A percentile compares a stretch with the other conserved stretches of the same genome.
These are phyloP conservation scores for Leptogaster cylindrica DNA, from an alignment of 2,888 invertebrate genomes.

Conservation along the genomic window DNA sequence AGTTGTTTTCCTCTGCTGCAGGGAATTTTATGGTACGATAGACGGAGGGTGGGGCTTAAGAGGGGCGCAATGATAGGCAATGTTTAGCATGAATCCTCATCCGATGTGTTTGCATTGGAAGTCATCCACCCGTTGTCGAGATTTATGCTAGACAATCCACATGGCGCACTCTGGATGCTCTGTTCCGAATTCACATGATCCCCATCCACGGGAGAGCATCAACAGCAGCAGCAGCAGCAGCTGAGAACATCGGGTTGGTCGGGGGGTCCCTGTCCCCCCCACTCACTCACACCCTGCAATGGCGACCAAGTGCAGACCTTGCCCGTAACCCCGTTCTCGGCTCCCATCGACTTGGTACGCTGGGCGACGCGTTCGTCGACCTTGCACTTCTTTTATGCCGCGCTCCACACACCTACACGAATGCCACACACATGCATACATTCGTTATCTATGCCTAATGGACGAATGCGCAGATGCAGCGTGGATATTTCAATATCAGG, in stretches of 20 bases:
- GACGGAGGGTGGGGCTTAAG: too few species aligned
- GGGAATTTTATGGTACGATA: too few species aligned
- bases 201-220: background rate
- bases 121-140: constrained; percentile 26
- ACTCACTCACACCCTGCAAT: constrained; percentile 3
- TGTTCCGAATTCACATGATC: background rate
- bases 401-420: constrained; percentile 27
- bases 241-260: background rate
- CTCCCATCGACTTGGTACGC: constrained; percentile 4
- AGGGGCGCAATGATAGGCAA: too few species aligned
- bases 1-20: too few species aligned
- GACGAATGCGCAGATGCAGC: constrained; percentile 34
- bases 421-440: background rate
- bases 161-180: constrained; percentile 6
- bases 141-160: constrained; percentile 30
- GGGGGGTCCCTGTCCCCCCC: background rate
- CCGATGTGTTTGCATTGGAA: constrained; percentile 30
- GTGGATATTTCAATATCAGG: constrained; percentile 32
- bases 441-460: constrained; percentile 6
- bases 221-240: background rate
- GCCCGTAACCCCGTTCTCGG: constrained; percentile 8
- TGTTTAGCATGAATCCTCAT: constrained; percentile 29
- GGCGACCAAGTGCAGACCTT: constrained; percentile 19
- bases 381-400: constrained; percentile 59
- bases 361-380: constrained; percentile 58